Conservation (phyloP, 2,113 vertebrate genomes). For the Hiodon alosoides region DNA sequence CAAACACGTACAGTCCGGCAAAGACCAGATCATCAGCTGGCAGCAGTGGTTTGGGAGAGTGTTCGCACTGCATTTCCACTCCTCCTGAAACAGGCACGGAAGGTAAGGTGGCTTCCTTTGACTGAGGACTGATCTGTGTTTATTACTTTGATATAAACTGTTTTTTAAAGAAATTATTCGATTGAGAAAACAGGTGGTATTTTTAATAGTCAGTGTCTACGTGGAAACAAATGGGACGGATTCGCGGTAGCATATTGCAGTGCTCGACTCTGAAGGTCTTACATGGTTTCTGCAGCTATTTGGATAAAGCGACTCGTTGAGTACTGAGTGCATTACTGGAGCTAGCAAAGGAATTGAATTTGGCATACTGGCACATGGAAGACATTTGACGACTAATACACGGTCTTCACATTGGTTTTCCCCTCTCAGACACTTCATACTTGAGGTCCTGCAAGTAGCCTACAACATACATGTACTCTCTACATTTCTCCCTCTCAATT, state of each 20-base stretch:
- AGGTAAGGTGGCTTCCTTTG: conserved; percentile 16
- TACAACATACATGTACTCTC: not conserved
- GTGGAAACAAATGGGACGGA: not conserved
- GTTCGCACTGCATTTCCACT: conserved; percentile 7
- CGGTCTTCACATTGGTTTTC: not conserved
- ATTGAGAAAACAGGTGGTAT: not conserved
- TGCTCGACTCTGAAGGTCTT: not conserved
- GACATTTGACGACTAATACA: not conserved
- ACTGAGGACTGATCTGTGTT: not conserved
- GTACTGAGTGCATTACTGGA: not conserved
- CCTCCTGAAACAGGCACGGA: conserved; percentile 9
- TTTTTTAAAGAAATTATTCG: not conserved
- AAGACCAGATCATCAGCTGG: not conserved
- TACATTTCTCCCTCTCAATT: no score
- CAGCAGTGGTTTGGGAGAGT: conserved; percentile 4
- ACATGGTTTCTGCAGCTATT: conserved; percentile 10
- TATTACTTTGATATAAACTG: not conserved
- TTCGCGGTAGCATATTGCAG: not conserved
- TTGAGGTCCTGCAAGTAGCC: not conserved
- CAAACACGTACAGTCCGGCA: not conserved
- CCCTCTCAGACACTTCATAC: not conserved
- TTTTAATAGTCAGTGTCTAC: not conserved
- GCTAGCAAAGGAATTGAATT: not conserved
- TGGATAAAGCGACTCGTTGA: conserved; percentile 1
- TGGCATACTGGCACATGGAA: not conserved